These are phyloP conservation scores for Drosophila parvula DNA, from an alignment of 1,140 invertebrate species.

Conservation along the genomic window DNA sequence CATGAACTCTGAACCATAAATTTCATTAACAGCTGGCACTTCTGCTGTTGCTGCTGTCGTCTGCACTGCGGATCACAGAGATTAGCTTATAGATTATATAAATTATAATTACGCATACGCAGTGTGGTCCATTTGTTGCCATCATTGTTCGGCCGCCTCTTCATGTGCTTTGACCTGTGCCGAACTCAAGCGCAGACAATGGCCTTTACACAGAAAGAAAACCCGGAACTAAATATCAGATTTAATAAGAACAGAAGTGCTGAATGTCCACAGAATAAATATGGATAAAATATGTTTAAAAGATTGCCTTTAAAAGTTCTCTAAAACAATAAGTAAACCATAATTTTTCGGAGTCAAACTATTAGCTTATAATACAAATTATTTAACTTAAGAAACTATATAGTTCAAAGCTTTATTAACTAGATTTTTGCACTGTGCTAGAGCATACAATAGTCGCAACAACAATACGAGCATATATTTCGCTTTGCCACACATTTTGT, in stretches of 20 bases:
- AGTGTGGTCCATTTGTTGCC: slow-evolving; percentile 41
- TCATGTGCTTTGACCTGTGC: slow-evolving; percentile 41
- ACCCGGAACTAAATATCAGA: background rate
- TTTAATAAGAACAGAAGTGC: background rate
- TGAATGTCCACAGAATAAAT: background rate
- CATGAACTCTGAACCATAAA: slow-evolving; percentile 76
- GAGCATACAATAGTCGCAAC: slow-evolving; percentile 26
- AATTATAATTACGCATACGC: slow-evolving; percentile 75
- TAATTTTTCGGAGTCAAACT: background rate
- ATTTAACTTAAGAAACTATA: too few species aligned
- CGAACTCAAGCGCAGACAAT: slow-evolving; percentile 5
- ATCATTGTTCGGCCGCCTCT: slow-evolving; percentile 25
- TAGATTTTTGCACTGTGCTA: background rate
- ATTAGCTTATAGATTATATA: slow-evolving; percentile 77
- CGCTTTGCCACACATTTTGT: slow-evolving; percentile 51
- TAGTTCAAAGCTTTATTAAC: background rate
- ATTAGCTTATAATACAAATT: background rate
- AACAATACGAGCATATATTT: slow-evolving; percentile 42
- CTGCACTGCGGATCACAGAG: slow-evolving; percentile 47
- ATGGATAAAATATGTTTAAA: background rate
- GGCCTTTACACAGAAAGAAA: slow-evolving; percentile 2
- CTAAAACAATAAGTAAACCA: background rate
- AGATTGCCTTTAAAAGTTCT: background rate
- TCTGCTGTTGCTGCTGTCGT: slow-evolving; percentile 24
- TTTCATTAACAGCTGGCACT: slow-evolving; percentile 74